Evolutionary conservation across 2,888 invertebrate genomes (phyloP), one percentile per base, ranked within the genome.

Genomic region (Therioaphis trifolii): DNA sequence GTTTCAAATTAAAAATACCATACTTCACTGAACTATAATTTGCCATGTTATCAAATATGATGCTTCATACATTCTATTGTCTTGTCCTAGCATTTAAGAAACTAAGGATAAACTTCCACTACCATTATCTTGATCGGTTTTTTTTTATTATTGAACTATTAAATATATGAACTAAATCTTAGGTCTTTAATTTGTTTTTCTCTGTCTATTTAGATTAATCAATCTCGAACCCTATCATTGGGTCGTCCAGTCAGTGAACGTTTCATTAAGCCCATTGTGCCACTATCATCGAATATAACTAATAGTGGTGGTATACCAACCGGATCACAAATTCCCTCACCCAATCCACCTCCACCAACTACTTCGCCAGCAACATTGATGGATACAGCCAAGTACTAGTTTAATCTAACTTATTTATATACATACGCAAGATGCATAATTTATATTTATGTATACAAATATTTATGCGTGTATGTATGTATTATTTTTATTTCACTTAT

Each of bases 381-480:
- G 55, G 85, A 85, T 77, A 80, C 85, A 11, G 85, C 84, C 75
- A 85, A 85, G 72, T 85, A 68, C 71, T 84, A 78, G 24, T 58
- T 68, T 71, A 24, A 46, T 77, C 40, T 82, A 49, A 49, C 15
- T 63, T 68, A 27, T 46, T 78, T 46, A 52, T 14, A 55, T 55
- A n/a, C 24, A 43, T 21, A 43, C 55, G 52, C 21, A 24, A 18
- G 1, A 46, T 15, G 12, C 14, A 43, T 21, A 40, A 15, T n/a
- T 46, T 29, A 76, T 63, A 58, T 58, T n/a, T 40, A 40, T 61
- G 9, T 11, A 27, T 71, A 74, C 29, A 14, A 29, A 1, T 35
- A 52, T 11, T 29, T n/a, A 46, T 68, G 24, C 27, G n/a, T 66
- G 5, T 52, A 24, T 76, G 24, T 63, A 21, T 55, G 21, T 43